These are phyloP conservation scores for Cyclophora punctaria DNA, from an alignment of 2,888 invertebrate species.

Conservation along the genomic window DNA sequence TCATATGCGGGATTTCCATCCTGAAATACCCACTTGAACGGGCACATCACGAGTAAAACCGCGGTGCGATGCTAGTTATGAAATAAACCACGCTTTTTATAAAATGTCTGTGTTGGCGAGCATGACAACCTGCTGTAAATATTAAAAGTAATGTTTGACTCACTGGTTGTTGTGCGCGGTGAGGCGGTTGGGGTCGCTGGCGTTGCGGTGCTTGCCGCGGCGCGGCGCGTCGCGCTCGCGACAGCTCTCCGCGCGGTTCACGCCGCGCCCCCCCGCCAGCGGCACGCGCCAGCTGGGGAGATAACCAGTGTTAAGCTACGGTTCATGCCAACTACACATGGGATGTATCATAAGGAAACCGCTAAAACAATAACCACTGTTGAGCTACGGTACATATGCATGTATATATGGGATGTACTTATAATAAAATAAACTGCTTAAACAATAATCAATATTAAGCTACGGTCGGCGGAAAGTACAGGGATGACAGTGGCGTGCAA, in stretches of 20 bases:
- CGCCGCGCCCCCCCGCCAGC: conserved; percentile 45
- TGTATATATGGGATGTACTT: too few species aligned
- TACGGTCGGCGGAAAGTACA: too few species aligned
- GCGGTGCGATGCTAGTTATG: background rate
- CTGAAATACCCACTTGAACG: background rate
- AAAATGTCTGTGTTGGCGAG: background rate
- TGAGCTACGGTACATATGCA: too few species aligned
- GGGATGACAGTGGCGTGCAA: too few species aligned
- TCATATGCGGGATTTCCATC: background rate
- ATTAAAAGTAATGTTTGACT: conserved; percentile 22
- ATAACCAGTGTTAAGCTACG: too few species aligned
- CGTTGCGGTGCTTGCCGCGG: conserved; percentile 67
- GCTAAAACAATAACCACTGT: too few species aligned
- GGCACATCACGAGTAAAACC: background rate
- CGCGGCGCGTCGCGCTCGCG: conserved; percentile 65
- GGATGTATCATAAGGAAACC: too few species aligned
- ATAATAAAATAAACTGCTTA: too few species aligned
- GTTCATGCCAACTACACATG: too few species aligned
- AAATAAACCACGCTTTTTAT: background rate
- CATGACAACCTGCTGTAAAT: too few species aligned
- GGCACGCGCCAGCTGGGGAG: conserved; percentile 35
- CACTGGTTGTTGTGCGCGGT: conserved; percentile 64
- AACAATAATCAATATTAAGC: too few species aligned
- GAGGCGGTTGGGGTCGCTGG: conserved; percentile 66
- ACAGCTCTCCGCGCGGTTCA: conserved; percentile 66